Percentiles rank a stretch among this genome's conserved stretches.
Conservation (phyloP, 2,888 invertebrate genomes). For the Nemurella pictetii region DNA sequence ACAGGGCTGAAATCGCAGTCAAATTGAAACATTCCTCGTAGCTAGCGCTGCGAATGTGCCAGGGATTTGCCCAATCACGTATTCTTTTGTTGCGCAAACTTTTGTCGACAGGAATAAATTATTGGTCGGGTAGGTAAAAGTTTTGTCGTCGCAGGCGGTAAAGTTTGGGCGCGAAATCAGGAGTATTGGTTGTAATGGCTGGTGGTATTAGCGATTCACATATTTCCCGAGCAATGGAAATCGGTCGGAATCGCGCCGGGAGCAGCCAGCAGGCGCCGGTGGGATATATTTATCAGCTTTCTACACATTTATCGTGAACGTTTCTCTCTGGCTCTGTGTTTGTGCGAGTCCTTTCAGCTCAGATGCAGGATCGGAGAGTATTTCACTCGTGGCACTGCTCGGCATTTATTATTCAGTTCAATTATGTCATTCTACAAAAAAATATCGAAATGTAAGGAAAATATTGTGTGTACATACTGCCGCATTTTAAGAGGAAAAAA, state of each 20-base stretch:
- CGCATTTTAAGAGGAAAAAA: too few relatives aligned
- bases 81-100: slow-evolving; percentile 16
- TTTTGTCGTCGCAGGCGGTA: not conserved
- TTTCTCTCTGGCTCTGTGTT: too few relatives aligned
- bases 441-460: too few relatives aligned
- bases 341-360: not conserved
- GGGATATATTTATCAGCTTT: not conserved
- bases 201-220: not conserved
- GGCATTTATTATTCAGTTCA: too few relatives aligned
- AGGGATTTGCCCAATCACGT: slow-evolving; percentile 13
- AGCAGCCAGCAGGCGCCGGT: not conserved
- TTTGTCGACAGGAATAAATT: slow-evolving; percentile 18
- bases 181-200: not conserved
- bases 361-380: not conserved
- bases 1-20: not conserved
- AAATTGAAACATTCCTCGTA: not conserved
- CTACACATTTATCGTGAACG: not conserved
- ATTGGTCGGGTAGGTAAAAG: not conserved
- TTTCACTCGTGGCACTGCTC: too few relatives aligned
- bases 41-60: not conserved
- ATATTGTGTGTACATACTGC: too few relatives aligned
- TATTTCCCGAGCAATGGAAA: not conserved
- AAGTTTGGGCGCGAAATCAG: not conserved
- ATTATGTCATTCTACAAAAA: too few relatives aligned
- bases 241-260: not conserved